A percentile compares a stretch with the other conserved stretches of the same genome.
Evolutionary conservation across 1,140 invertebrate species (phyloP).

Genomic region (Drosophila pachea): DNA sequence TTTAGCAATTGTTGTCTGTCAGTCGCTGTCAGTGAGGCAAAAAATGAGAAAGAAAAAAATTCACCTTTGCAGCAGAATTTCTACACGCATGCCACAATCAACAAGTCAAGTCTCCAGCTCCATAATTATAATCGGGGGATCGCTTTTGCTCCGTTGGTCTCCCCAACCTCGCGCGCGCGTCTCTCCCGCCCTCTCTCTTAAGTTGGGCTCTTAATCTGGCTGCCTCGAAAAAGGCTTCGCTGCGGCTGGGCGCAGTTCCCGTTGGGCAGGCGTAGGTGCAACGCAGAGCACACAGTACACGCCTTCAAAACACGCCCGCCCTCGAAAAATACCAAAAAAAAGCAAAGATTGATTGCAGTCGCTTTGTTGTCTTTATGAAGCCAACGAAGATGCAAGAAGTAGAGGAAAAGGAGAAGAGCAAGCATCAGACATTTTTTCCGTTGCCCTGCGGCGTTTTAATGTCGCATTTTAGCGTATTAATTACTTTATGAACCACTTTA

Average conservation of each 20-base stretch:
- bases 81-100: constrained; percentile 68
- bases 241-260: constrained; percentile 44
- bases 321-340: constrained; percentile 15
- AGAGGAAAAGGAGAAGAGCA: constrained; percentile 15
- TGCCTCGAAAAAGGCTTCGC: constrained; percentile 4
- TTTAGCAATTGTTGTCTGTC: constrained; percentile 77
- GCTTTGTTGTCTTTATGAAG: constrained; percentile 54
- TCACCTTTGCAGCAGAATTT: constrained; percentile 66
- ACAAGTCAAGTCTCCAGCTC: constrained; percentile 26
- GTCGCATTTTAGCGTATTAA: constrained; percentile 78
- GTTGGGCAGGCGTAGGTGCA: constrained; percentile 71
- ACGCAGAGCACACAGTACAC: constrained; percentile 73
- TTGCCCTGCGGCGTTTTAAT: constrained; percentile 66
- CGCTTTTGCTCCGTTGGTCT: not conserved
- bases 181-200: constrained; percentile 1
- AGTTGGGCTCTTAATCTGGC: constrained; percentile 69
- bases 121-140: constrained; percentile 59
- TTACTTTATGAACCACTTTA: constrained; percentile 78
- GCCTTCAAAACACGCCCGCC: constrained; percentile 60
- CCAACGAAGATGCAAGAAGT: constrained; percentile 61
- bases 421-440: constrained; percentile 19
- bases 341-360: constrained; percentile 61
- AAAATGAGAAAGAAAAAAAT: not conserved
- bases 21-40: constrained; percentile 61
- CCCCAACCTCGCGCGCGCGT: not conserved